Percentiles rank a stretch among this genome's conserved stretches.
These are phyloP conservation scores for Pangasius larnaudii DNA, from an alignment of 2,797 vertebrate species.

Conservation along the genomic window DNA sequence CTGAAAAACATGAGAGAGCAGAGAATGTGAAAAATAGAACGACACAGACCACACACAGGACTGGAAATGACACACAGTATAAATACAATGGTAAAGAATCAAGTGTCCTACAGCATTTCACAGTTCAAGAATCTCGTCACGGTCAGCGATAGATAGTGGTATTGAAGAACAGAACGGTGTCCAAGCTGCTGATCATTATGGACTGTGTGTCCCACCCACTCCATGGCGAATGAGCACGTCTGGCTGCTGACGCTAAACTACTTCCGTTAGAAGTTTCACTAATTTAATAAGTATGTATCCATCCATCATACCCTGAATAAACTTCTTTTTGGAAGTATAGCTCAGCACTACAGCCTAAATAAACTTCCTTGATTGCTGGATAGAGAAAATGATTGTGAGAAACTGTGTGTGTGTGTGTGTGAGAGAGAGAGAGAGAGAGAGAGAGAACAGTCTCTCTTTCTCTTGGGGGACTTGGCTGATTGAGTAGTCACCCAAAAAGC, in stretches of 20 bases:
- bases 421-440: conserved; percentile 17
- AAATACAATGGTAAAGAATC: not conserved
- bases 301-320: not conserved
- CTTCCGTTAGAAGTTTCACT: not conserved
- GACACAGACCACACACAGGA: not conserved
- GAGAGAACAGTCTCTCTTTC: conserved; percentile 50
- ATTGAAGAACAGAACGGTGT: not conserved
- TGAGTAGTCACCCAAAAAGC: conserved; percentile 73
- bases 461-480: conserved; percentile 74
- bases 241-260: not conserved
- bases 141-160: not conserved
- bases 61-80: not conserved
- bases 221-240: not conserved
- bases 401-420: not conserved
- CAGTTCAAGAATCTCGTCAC: not conserved
- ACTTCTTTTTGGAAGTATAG: conserved; percentile 6
- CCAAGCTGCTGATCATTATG: not conserved
- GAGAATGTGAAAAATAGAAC: not conserved
- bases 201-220: not conserved
- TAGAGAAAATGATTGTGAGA: conserved; percentile 32
- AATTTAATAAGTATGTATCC: not conserved
- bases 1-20: conserved; percentile 67
- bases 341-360: conserved; percentile 5
- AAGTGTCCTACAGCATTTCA: not conserved
- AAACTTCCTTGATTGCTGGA: conserved; percentile 31